Evolutionary conservation across 2,797 vertebrate genomes (phyloP).

Genomic region (Schizothorax lantsangensis): DNA sequence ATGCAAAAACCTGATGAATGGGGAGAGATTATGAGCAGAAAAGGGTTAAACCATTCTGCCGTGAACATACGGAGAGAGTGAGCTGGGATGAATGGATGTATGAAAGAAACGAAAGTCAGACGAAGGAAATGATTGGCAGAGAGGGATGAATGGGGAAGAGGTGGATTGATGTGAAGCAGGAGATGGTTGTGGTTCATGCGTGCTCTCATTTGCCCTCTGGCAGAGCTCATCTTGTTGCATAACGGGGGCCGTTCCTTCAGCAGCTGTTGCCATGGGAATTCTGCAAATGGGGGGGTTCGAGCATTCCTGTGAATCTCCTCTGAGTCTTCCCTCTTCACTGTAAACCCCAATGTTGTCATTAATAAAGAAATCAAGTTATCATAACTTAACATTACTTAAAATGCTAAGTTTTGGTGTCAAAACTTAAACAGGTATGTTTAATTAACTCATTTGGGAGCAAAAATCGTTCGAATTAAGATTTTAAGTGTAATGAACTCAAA

Average conservation of each 20-base stretch:
- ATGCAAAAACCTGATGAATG: background rate
- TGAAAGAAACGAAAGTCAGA: conserved; percentile 4
- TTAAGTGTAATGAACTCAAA: too few species aligned
- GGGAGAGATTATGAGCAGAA: background rate
- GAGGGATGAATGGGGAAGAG: conserved; percentile 26
- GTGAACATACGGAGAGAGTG: background rate
- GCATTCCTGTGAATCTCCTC: conserved; percentile 51
- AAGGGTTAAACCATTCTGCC: conserved; percentile 16
- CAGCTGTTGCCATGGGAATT: conserved; percentile 92
- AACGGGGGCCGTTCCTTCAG: conserved; percentile 79
- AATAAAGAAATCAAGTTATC: too few species aligned
- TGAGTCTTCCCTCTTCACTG: conserved; percentile 39
- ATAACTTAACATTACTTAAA: too few species aligned
- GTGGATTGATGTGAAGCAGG: conserved; percentile 16
- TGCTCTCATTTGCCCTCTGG: conserved; percentile 73
- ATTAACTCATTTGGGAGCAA: too few species aligned
- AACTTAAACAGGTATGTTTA: too few species aligned
- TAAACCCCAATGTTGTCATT: too few species aligned
- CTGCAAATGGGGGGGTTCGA: conserved; percentile 63
- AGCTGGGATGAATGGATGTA: conserved; percentile 25
- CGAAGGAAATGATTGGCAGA: conserved; percentile 20
- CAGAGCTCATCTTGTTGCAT: conserved; percentile 80
- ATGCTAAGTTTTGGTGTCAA: too few species aligned
- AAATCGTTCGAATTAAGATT: too few species aligned
- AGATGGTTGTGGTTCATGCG: background rate